phyloP scores from a whole-genome alignment of 1,140 invertebrate genomes.

The Macrobrachium nipponense region DNA sequence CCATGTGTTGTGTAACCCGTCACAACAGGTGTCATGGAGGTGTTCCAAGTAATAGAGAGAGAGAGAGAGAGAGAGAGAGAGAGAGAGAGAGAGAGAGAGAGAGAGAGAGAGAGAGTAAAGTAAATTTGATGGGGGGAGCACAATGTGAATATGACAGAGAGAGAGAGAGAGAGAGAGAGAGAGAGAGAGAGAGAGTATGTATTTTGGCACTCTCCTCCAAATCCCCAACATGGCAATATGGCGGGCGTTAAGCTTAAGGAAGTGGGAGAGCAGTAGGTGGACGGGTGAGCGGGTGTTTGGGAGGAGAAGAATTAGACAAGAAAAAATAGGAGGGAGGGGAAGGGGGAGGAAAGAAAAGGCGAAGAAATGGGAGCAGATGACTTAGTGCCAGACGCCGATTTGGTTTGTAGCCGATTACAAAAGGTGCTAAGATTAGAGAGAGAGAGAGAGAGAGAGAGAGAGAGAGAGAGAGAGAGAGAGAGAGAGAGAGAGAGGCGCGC shows the following conservation, averaged over 20 bases:
- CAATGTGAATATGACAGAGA: too few relatives aligned
- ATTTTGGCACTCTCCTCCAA: too few relatives aligned
- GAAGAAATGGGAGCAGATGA: background rate
- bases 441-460: conserved; percentile 19
- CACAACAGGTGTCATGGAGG: background rate
- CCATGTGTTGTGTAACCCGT: too few relatives aligned
- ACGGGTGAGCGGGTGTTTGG: background rate
- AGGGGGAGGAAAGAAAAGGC: background rate
- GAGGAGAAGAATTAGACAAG: background rate
- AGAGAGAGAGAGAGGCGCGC: background rate
- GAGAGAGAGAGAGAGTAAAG: conserved; percentile 39
- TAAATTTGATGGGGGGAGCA: too few relatives aligned
- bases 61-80: conserved; percentile 37
- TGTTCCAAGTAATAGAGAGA: background rate
- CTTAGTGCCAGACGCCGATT: background rate
- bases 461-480: conserved; percentile 17
- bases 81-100: conserved; percentile 37
- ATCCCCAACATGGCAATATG: too few relatives aligned
- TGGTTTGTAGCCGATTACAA: conserved; percentile 7
- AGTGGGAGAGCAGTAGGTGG: background rate
- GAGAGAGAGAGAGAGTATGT: conserved; percentile 26
- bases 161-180: conserved; percentile 37
- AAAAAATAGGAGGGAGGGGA: background rate
- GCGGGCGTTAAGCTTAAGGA: too few relatives aligned
- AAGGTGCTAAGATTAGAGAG: background rate